A percentile compares a stretch with the other conserved stretches of the same genome.
Conservation (phyloP, 2,888 invertebrate genomes). For the Cylloceria caligata region DNA sequence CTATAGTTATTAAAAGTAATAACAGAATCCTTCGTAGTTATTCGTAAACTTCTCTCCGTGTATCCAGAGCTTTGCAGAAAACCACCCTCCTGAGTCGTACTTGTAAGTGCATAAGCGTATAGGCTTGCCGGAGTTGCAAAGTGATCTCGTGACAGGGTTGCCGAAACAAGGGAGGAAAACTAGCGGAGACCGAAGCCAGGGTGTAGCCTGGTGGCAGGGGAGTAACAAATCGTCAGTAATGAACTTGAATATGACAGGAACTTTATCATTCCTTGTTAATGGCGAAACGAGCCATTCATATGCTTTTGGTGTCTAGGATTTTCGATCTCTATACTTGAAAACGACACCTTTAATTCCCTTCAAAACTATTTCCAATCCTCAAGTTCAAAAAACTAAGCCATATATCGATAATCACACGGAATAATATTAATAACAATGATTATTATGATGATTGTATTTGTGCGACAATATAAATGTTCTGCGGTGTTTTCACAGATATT, state of each 20-base stretch:
- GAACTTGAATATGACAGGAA: constrained; percentile 74
- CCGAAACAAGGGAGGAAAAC: constrained; percentile 13
- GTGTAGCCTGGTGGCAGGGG: constrained; percentile 28
- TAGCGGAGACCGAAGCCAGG: not conserved
- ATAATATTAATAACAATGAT: not conserved
- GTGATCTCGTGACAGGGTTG: constrained; percentile 17
- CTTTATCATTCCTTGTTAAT: constrained; percentile 74
- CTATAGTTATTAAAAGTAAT: too few relatives aligned
- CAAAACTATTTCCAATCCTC: not conserved
- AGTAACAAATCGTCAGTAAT: constrained; percentile 77
- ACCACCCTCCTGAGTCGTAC: not conserved
- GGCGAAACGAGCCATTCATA: not conserved
- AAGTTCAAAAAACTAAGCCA: not conserved
- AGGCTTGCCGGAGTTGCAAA: constrained; percentile 11
- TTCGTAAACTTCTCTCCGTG: too few relatives aligned
- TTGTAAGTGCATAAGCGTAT: constrained; percentile 15
- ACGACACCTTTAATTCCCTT: not conserved
- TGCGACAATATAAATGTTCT: not conserved
- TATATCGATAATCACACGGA: not conserved
- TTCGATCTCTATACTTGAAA: not conserved
- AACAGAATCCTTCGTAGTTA: too few relatives aligned
- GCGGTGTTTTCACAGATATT: not conserved
- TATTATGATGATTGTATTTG: too few relatives aligned
- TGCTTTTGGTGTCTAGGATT: not conserved
- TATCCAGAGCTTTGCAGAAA: not conserved